Conservation (phyloP, 2,888 invertebrate species). For the Andrena flavipes region DNA sequence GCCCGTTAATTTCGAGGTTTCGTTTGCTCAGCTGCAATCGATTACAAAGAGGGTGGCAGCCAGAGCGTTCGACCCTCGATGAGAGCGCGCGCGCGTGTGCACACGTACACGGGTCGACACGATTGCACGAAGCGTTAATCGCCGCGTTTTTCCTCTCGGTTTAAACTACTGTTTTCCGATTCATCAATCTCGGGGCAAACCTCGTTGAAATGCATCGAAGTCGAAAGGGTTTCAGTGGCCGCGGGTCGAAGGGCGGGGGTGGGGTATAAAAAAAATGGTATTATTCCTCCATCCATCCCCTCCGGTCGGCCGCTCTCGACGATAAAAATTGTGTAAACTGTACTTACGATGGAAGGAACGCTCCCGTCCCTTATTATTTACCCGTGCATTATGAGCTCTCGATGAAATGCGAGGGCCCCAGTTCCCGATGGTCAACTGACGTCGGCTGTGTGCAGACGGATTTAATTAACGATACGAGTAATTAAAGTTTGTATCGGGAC, state of each 20-base stretch:
- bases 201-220: constrained; percentile 78
- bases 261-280: constrained; percentile 40
- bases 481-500: constrained; percentile 56
- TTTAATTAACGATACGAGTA: constrained; percentile 70
- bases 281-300: constrained; percentile 12
- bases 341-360: constrained; percentile 23
- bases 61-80: constrained; percentile 32
- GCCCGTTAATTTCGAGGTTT: constrained; percentile 80
- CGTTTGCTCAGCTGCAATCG: constrained; percentile 82
- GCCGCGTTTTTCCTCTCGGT: constrained; percentile 59
- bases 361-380: constrained; percentile 72
- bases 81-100: not conserved
- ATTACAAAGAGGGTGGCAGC: constrained; percentile 54
- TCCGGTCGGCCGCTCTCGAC: constrained; percentile 24
- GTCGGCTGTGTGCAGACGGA: constrained; percentile 56
- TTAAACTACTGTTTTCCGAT: constrained; percentile 71
- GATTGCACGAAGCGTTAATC: constrained; percentile 62
- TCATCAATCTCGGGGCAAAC: constrained; percentile 73
- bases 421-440: constrained; percentile 48
- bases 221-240: constrained; percentile 54
- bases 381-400: constrained; percentile 66
- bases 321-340: constrained; percentile 64
- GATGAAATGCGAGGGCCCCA: constrained; percentile 49
- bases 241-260: not conserved
- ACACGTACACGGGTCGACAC: constrained; percentile 38